Evolutionary conservation across 2,113 vertebrate species (phyloP), one percentile per base, ranked within the genome.

Genomic region (Coturnix japonica): DNA sequence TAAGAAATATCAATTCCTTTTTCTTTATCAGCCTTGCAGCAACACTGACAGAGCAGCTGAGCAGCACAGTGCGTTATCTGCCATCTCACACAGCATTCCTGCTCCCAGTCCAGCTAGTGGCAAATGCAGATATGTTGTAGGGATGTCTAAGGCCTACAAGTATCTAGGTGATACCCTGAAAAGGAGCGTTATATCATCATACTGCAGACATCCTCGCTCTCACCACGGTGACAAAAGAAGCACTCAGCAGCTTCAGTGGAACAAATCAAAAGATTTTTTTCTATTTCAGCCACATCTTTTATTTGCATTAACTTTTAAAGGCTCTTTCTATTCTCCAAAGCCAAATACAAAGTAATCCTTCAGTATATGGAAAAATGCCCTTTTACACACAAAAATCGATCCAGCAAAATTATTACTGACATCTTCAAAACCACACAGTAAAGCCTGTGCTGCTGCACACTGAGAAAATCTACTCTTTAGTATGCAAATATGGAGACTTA

Each of bases 391-490:
- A 6, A 81, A 86, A 86, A 73, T 18, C 0, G 33, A 85, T 61
- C 33, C 64, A 76, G 28, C 22, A 51, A 18, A 84, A 87, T n/a
- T 72, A 69, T 54, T 89, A 85, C 26, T 49, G 84, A 81, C 61
- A 60, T 0, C 4, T 37, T 85, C 41, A 66, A 66, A 87, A 64
- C 64, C 54, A 64, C 3, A 26, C 5, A 89, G 49, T 13, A 16
- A 82, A 76, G 31, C 41, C 17, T 20, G 33, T 49, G 53, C 64
- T 66, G n/a, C 19, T 13, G 74, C 71, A 70, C 54, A 81, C 0
- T 28, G 66, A 60, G 81, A 80, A 85, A 94, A 91, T 63, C 60
- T 78, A 18, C 88, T 85, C 80, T 94, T 69, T 61, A 67, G 75
- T 37, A 87, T 6, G 43, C 47, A 87, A 80, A 82, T 53, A 82